These are phyloP conservation scores for Zaprionus kolodkinae DNA, from an alignment of 1,140 invertebrate genomes.

Conservation along the genomic window DNA sequence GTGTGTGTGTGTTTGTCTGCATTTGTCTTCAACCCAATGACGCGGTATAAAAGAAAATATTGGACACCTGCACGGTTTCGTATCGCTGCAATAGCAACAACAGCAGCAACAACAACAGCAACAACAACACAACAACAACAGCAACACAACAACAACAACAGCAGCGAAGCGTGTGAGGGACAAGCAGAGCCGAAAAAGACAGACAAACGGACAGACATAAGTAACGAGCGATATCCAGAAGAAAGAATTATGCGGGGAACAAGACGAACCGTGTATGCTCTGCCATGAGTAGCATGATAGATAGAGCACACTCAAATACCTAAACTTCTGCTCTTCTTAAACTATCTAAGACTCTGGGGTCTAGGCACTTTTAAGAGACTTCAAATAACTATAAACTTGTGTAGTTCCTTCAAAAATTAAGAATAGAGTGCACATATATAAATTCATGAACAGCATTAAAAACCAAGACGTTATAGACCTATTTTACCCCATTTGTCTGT, in stretches of 20 bases:
- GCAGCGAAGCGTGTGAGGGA: conserved; percentile 58
- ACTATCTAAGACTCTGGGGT: no score
- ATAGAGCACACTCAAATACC: no score
- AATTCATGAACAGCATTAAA: not conserved
- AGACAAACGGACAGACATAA: not conserved
- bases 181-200: conserved; percentile 63
- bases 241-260: not conserved
- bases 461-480: not conserved
- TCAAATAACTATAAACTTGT: no score
- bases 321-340: no score
- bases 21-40: conserved; percentile 57
- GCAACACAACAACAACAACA: conserved; percentile 25
- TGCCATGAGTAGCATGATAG: no score
- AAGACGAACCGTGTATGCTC: not conserved
- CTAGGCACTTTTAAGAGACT: no score
- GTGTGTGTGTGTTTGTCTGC: not conserved
- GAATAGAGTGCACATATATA: no score
- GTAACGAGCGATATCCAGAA: conserved; percentile 1
- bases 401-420: no score
- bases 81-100: conserved; percentile 57
- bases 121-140: conserved; percentile 13
- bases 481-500: not conserved
- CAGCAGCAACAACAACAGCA: conserved; percentile 13
- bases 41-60: conserved; percentile 78
- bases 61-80: conserved; percentile 82